Evolutionary conservation across 2,888 invertebrate species (phyloP), one percentile per base, ranked within the genome.

Genomic region (Mythimna albipuncta): DNA sequence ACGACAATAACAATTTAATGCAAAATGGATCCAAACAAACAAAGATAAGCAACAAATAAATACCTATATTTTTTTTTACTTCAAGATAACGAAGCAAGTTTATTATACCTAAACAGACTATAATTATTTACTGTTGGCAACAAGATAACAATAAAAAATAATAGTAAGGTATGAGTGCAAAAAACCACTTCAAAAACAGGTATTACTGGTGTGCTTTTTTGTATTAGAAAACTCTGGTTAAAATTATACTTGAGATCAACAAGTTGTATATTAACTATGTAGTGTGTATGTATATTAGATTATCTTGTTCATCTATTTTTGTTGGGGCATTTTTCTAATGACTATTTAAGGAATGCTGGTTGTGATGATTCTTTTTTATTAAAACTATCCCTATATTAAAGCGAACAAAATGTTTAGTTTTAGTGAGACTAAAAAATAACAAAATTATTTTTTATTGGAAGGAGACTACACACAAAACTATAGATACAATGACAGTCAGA

Each of bases 81-180:
- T 44, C 21, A 64, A 62, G 54, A 62, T 79, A 58, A 65, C 26
- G 47, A 68, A 73, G 67, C 61, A 52, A 55, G 59, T 72, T 70
- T 69, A 58, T 70, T 69, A 58, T 32, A 79, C 35, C 19, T 47
- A 77, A 64, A 63, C 44, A 63, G 6, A 62, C 32, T 62, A 72
- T 69, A 83, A 70, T 76, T 72, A 58, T 73, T 80, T 70, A 64
- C 79, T 76, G 75, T 76, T 79, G 77, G 75, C 69, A 85, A 69
- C 77, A 70, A 67, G 69, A 52, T 21, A 58, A 44, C 21, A n/a
- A 70, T 72, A 85, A 72, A 73, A 76, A 83, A 67, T 16, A 70
- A 75, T 69, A 75, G 72, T 69, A 84, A 61, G 64, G 11, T 61
- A 47, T 47, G 2, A 11, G 16, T n/a, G 41, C 63, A 80, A 77